Conservation (phyloP, 1,140 invertebrate genomes). For the Platyura marginata region DNA sequence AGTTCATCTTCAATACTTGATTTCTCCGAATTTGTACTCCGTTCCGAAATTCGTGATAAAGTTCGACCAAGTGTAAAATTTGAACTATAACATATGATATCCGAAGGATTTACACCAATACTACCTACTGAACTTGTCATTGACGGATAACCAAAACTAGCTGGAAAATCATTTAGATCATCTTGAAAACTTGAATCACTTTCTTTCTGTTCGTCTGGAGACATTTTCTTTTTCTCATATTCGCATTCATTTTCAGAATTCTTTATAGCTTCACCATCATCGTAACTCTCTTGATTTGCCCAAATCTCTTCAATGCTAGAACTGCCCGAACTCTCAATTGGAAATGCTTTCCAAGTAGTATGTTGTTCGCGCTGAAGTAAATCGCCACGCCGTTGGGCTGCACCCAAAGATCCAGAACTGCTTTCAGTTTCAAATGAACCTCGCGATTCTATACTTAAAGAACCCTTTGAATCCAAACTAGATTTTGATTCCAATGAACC, state of each 20-base stretch:
- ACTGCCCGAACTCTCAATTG: conserved; percentile 57
- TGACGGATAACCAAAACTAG: conserved; percentile 47
- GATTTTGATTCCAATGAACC: conserved; percentile 32
- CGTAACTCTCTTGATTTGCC: conserved; percentile 49
- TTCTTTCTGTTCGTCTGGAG: conserved; percentile 21
- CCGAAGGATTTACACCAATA: conserved; percentile 32
- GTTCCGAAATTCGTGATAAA: conserved; percentile 66
- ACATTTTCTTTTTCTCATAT: not conserved
- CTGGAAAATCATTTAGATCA: conserved; percentile 50
- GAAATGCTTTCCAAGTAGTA: conserved; percentile 62
- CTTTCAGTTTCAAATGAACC: conserved; percentile 51
- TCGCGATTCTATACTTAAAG: conserved; percentile 39
- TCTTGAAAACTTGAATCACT: conserved; percentile 44
- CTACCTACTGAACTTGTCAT: conserved; percentile 28
- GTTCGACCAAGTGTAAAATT: conserved; percentile 54
- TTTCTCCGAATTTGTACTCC: conserved; percentile 70
- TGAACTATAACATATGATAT: conserved; percentile 45
- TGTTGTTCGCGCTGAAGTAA: conserved; percentile 36
- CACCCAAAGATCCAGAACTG: conserved; percentile 49
- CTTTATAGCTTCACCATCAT: conserved; percentile 25
- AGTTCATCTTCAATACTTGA: conserved; percentile 63
- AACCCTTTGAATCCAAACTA: conserved; percentile 37
- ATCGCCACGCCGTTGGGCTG: conserved; percentile 39
- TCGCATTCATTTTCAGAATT: not conserved
- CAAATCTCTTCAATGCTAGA: conserved; percentile 67